Conservation (phyloP, 2,797 vertebrate genomes). For the Bucorvus abyssinicus region DNA sequence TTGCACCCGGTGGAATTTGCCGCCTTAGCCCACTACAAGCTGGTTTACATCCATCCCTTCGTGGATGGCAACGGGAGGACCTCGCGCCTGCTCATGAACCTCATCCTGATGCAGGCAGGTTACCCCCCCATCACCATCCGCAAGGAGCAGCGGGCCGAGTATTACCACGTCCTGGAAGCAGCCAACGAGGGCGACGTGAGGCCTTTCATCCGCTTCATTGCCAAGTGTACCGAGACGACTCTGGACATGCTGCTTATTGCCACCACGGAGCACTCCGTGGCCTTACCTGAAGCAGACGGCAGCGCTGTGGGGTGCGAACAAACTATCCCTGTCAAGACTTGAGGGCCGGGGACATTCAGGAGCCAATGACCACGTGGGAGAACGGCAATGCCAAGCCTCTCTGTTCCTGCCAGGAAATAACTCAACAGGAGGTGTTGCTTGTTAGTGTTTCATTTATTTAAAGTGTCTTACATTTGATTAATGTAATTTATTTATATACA, state of each 20-base stretch:
- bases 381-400: not conserved
- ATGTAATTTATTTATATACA: constrained; percentile 43
- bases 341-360: not conserved
- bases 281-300: constrained; percentile 83
- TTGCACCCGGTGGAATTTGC: constrained; percentile 95
- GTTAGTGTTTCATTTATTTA: constrained; percentile 54
- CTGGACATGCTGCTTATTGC: constrained; percentile 93
- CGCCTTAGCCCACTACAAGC: constrained; percentile 93
- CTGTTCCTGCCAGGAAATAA: constrained; percentile 6
- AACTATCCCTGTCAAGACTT: constrained; percentile 87
- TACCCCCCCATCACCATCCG: constrained; percentile 95
- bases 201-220: constrained; percentile 97
- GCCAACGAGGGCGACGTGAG: constrained; percentile 95
- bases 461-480: constrained; percentile 13
- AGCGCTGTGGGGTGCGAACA: constrained; percentile 80
- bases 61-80: constrained; percentile 94
- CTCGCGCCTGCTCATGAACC: constrained; percentile 93
- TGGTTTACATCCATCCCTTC: constrained; percentile 96
- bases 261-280: constrained; percentile 89
- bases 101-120: constrained; percentile 93
- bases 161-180: constrained; percentile 87
- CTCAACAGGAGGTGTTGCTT: not conserved
- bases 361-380: accelerated
- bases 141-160: constrained; percentile 93
- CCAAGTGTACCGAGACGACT: constrained; percentile 92